A percentile compares a stretch with the other conserved stretches of the same genome.
Conservation (phyloP, 2,888 invertebrate genomes). For the Thymelicus sylvestris region DNA sequence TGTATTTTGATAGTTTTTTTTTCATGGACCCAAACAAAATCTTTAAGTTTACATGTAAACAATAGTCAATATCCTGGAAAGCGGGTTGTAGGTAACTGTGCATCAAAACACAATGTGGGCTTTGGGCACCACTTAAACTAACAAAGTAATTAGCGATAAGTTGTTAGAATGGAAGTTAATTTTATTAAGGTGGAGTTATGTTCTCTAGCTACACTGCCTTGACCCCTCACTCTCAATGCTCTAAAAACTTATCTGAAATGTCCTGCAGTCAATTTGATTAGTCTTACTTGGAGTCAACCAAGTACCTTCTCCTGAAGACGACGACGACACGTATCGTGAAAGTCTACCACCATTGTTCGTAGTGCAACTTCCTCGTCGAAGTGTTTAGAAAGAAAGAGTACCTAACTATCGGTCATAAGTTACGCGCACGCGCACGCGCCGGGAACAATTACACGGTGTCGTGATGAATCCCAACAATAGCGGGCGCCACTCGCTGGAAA, state of each 20-base stretch:
- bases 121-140: too few relatives aligned
- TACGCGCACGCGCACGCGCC: slow-evolving; percentile 14
- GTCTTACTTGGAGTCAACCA: background rate
- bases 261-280: too few relatives aligned
- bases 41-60: background rate
- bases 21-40: background rate
- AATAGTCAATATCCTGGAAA: too few relatives aligned
- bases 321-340: background rate
- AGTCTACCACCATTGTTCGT: background rate
- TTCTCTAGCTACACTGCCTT: too few relatives aligned
- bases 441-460: slow-evolving; percentile 25
- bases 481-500: slow-evolving; percentile 41
- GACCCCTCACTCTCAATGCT: too few relatives aligned
- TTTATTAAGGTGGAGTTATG: too few relatives aligned
- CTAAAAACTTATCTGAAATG: too few relatives aligned
- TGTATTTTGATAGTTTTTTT: background rate
- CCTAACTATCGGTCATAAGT: slow-evolving; percentile 36
- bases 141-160: too few relatives aligned
- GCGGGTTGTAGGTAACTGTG: too few relatives aligned
- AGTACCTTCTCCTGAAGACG: background rate
- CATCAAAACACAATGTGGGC: too few relatives aligned
- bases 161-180: too few relatives aligned
- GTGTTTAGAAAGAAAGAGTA: slow-evolving; percentile 38
- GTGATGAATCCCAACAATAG: slow-evolving; percentile 37
- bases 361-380: slow-evolving; percentile 32